Evolutionary conservation across 2,113 vertebrate genomes (phyloP), one percentile per base, ranked within the genome.

Genomic region (Nyctibius bracteatus): DNA sequence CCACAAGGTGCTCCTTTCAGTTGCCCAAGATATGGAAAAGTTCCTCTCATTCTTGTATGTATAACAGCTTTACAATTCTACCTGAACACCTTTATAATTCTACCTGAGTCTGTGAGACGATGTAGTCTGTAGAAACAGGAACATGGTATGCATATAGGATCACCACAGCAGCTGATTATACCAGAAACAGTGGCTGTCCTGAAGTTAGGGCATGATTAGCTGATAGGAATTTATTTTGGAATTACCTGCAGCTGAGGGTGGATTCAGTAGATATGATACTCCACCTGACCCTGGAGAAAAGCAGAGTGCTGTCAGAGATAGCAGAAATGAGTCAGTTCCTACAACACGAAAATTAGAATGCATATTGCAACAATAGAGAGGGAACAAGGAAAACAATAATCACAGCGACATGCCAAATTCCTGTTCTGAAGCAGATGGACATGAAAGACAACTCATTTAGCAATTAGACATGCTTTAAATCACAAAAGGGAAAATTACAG

Each of bases 391-490:
- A 95, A 96, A 77, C n/a, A 58, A 33, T 84, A 73, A 88, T 90
- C 75, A 88, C 6, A 77, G 49, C 3, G 12, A 30, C 58, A 62
- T 41, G 49, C 31, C 28, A 58, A 73, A 80, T 83, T 82, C 67
- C 41, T 88, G 4, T 57, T 86, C 71, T 92, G 85, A 88, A 86
- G 71, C 44, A 90, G 49, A 43, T 41, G 16, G 54, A 86, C 18
- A 1, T 73, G 75, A 83, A 94, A 90, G 79, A 49, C 44, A 90
- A 90, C 62, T 81, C 31, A 43, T 86, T 85, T 82, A 88, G 90
- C 75, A 88, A 93, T 86, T 80, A 77, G 17, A 58, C 31, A 65
- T 67, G 92, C 88, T 92, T 93, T 75, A 93, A 74, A 86, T 57
- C 41, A 80, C 66, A 93, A 77, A 90, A 80, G 31, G 43, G 9